Conservation (phyloP, 2,797 vertebrate species). For the Melanogrammus aeglefinus region DNA sequence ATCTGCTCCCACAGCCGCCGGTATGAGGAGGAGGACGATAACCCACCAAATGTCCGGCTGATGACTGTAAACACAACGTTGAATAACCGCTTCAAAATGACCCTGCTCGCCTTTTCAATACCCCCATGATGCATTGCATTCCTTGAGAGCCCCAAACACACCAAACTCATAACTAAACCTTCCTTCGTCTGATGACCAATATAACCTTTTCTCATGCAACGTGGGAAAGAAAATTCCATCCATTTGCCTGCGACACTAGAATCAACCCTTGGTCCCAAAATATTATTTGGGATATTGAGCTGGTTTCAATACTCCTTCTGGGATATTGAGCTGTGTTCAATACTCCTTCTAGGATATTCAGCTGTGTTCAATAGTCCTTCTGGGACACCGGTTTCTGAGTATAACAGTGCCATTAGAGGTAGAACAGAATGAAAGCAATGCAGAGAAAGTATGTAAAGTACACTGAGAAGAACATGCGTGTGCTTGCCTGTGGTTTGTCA, state of each 20-base stretch:
- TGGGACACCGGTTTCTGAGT: background rate
- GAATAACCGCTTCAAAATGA: background rate
- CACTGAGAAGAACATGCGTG: background rate
- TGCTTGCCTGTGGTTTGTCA: background rate
- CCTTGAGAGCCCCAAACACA: background rate
- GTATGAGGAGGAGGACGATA: background rate
- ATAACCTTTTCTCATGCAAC: background rate
- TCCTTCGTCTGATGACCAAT: background rate
- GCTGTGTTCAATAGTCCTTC: background rate
- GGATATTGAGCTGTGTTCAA: too few species aligned
- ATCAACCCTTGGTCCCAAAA: too few species aligned
- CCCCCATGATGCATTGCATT: background rate
- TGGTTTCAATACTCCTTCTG: too few species aligned
- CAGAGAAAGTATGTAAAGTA: background rate
- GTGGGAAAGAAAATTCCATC: background rate
- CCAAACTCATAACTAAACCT: background rate
- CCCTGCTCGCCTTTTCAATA: background rate
- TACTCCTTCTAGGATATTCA: background rate
- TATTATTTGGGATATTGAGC: background rate
- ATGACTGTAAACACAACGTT: background rate
- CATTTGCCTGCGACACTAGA: background rate
- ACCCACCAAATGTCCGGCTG: background rate
- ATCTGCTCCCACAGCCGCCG: background rate
- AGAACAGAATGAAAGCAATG: background rate
- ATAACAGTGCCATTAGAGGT: background rate